Evolutionary conservation across 2,888 invertebrate species (phyloP).

Genomic region (Drosophila heteroneura): DNA sequence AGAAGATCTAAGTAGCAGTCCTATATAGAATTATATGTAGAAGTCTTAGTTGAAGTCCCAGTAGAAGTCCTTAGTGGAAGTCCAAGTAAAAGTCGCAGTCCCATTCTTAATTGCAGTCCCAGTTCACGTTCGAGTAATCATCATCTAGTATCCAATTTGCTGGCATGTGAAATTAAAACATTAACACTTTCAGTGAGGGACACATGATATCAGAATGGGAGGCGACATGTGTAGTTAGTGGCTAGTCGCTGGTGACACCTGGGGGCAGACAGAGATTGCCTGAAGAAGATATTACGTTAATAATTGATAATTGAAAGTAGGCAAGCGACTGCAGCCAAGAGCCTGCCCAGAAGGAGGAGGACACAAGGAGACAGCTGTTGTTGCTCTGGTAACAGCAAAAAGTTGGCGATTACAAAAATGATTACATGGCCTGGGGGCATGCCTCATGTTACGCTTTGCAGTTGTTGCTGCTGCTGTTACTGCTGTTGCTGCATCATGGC

Average conservation of each 20-base stretch:
- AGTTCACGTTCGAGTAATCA: not conserved
- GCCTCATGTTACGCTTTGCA: constrained; percentile 54
- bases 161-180: constrained; percentile 61
- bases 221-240: constrained; percentile 15
- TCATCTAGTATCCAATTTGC: constrained; percentile 33
- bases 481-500: constrained; percentile 12
- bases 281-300: constrained; percentile 80
- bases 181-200: constrained; percentile 52
- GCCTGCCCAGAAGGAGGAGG: constrained; percentile 31
- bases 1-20: not conserved
- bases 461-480: constrained; percentile 18
- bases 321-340: constrained; percentile 27
- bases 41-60: not conserved
- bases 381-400: not conserved
- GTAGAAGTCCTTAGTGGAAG: not conserved
- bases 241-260: constrained; percentile 53
- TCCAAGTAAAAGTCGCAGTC: not conserved
- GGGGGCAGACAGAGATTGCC: constrained; percentile 15
- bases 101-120: not conserved
- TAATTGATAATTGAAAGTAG: constrained; percentile 80
- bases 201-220: constrained; percentile 6
- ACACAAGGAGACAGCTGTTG: constrained; percentile 20
- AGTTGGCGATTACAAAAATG: constrained; percentile 52
- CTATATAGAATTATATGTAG: not conserved
- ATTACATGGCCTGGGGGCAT: constrained; percentile 69